These are phyloP conservation scores for Philypnodon macrostomus DNA, from an alignment of 2,797 vertebrate species.

Conservation along the genomic window DNA sequence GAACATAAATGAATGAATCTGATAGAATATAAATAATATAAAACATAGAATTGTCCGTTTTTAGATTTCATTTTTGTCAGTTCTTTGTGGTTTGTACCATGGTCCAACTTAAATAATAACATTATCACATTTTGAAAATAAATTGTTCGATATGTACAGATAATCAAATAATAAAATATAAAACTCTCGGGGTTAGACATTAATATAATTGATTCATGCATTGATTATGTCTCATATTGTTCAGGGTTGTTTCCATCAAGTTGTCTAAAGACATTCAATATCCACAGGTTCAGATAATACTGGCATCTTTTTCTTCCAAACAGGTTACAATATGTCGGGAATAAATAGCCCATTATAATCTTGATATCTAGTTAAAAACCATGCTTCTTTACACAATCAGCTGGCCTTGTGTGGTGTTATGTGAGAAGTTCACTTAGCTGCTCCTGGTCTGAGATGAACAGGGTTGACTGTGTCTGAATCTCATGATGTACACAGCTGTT, in stretches of 20 bases:
- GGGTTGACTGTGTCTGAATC: conserved; percentile 88
- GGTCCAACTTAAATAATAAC: neutral
- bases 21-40: no score
- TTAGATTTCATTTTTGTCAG: neutral
- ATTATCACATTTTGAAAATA: conserved; percentile 9
- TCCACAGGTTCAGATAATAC: neutral
- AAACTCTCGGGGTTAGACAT: conserved; percentile 14
- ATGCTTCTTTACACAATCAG: neutral
- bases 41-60: no score
- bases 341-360: neutral
- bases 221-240: conserved; percentile 2
- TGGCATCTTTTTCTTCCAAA: neutral
- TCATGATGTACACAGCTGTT: conserved; percentile 90
- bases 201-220: conserved; percentile 31
- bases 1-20: no score
- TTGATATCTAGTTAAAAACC: neutral
- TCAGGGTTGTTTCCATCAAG: neutral
- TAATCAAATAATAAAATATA: conserved; percentile 20
- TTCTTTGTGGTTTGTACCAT: neutral
- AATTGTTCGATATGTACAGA: conserved; percentile 22
- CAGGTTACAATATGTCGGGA: neutral
- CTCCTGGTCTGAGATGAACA: conserved; percentile 68
- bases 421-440: conserved; percentile 45
- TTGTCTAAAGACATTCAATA: neutral
- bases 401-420: neutral